A percentile compares a stretch with the other conserved stretches of the same genome.
Evolutionary conservation across 2,797 vertebrate genomes (phyloP).

Genomic region (Macroramphosus scolopax): DNA sequence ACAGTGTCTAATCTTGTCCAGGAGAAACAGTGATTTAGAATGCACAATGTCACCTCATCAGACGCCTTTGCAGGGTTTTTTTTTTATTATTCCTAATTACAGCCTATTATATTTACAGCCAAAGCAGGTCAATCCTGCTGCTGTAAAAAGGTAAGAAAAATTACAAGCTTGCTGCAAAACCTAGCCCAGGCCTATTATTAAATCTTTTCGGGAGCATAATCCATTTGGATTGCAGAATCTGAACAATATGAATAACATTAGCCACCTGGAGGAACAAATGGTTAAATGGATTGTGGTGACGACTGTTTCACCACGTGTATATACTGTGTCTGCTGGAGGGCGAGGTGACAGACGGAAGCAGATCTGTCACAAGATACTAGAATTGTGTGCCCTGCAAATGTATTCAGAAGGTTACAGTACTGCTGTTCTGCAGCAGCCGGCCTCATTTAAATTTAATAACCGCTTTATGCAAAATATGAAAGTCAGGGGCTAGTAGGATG

Average conservation of each 20-base stretch:
- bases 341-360: slow-evolving; percentile 57
- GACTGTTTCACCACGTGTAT: slow-evolving; percentile 34
- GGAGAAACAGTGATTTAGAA: slow-evolving; percentile 5
- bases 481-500: slow-evolving; percentile 38
- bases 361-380: slow-evolving; percentile 67
- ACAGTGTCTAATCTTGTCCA: not conserved
- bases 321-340: slow-evolving; percentile 34
- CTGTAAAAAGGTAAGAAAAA: slow-evolving; percentile 38
- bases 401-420: slow-evolving; percentile 74
- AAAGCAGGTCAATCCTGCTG: slow-evolving; percentile 47
- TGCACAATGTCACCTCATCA: slow-evolving; percentile 5
- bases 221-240: slow-evolving; percentile 29
- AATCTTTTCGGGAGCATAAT: slow-evolving; percentile 50
- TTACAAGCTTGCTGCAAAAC: no score
- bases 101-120: slow-evolving; percentile 45
- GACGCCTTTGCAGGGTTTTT: slow-evolving; percentile 3
- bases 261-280: slow-evolving; percentile 47
- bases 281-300: slow-evolving; percentile 39
- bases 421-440: slow-evolving; percentile 59
- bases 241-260: slow-evolving; percentile 51
- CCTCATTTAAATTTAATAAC: slow-evolving; percentile 75
- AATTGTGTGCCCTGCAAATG: slow-evolving; percentile 66
- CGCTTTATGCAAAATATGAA: slow-evolving; percentile 69
- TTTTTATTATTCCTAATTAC: slow-evolving; percentile 34
- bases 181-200: slow-evolving; percentile 19